Evolutionary conservation across 2,888 invertebrate species (phyloP).

Genomic region (Lasioglossum pauxillum): DNA sequence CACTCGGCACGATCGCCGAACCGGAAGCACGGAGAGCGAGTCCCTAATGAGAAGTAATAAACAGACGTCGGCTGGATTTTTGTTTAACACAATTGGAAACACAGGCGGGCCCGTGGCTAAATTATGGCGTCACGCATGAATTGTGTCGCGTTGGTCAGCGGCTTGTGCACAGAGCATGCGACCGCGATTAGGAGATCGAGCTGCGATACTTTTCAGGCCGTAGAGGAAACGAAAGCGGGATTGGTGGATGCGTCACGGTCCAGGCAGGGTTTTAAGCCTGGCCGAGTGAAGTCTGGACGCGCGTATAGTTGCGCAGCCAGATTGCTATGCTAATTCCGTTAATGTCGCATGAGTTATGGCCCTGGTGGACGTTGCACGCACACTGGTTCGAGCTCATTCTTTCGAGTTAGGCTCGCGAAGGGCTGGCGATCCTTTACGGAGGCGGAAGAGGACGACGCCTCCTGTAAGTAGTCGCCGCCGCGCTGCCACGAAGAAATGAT

Average conservation of each 20-base stretch:
- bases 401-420: slow-evolving; percentile 41
- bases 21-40: neutral
- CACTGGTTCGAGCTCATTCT: slow-evolving; percentile 46
- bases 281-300: slow-evolving; percentile 49
- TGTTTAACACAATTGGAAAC: slow-evolving; percentile 47
- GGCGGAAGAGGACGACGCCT: slow-evolving; percentile 71
- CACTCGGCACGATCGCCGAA: neutral
- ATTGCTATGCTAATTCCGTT: slow-evolving; percentile 80
- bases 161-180: slow-evolving; percentile 9
- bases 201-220: slow-evolving; percentile 23
- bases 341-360: slow-evolving; percentile 79
- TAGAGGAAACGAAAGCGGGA: slow-evolving; percentile 31
- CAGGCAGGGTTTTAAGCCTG: slow-evolving; percentile 40
- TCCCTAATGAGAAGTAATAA: slow-evolving; percentile 53
- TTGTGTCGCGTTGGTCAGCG: slow-evolving; percentile 22
- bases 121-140: slow-evolving; percentile 60
- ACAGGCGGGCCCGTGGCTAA: slow-evolving; percentile 22
- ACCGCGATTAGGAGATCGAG: slow-evolving; percentile 46
- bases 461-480: slow-evolving; percentile 60
- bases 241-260: slow-evolving; percentile 52
- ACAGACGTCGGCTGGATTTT: slow-evolving; percentile 46
- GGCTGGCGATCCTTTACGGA: slow-evolving; percentile 65
- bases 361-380: slow-evolving; percentile 42
- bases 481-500: slow-evolving; percentile 64
- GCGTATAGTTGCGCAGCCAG: slow-evolving; percentile 55